Evolutionary conservation across 2,797 vertebrate genomes (phyloP).

Genomic region (Chanos chanos): DNA sequence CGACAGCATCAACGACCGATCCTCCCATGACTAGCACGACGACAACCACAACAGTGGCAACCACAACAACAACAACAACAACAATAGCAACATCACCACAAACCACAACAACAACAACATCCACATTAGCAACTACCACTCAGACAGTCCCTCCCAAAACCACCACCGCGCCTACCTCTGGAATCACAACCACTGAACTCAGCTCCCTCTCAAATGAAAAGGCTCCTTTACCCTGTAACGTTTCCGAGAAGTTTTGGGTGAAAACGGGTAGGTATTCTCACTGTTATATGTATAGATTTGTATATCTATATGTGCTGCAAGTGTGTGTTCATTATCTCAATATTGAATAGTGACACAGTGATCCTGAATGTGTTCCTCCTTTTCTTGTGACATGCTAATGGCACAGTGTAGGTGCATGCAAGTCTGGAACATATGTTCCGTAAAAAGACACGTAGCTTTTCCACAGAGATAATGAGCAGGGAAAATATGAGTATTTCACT

Average conservation of each 20-base stretch:
- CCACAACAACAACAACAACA: conserved; percentile 42
- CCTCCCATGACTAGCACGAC: conserved; percentile 24
- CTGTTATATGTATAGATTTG: no score
- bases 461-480: no score
- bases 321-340: no score
- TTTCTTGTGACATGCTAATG: no score
- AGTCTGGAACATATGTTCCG: no score
- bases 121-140: conserved; percentile 60
- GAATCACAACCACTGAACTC: conserved; percentile 53
- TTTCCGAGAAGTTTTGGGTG: conserved; percentile 85
- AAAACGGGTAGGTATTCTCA: conserved; percentile 91
- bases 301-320: no score
- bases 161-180: conserved; percentile 47
- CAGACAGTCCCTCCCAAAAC: conserved; percentile 47
- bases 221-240: conserved; percentile 80
- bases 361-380: no score
- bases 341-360: no score
- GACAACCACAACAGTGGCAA: conserved; percentile 13
- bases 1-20: conserved; percentile 22
- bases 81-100: conserved; percentile 50
- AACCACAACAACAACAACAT: conserved; percentile 49
- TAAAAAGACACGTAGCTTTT: no score
- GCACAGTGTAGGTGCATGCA: no score
- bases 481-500: background rate
- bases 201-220: conserved; percentile 66